Evolutionary conservation across 2,113 vertebrate genomes (phyloP).

Genomic region (Pelobates fuscus): DNA sequence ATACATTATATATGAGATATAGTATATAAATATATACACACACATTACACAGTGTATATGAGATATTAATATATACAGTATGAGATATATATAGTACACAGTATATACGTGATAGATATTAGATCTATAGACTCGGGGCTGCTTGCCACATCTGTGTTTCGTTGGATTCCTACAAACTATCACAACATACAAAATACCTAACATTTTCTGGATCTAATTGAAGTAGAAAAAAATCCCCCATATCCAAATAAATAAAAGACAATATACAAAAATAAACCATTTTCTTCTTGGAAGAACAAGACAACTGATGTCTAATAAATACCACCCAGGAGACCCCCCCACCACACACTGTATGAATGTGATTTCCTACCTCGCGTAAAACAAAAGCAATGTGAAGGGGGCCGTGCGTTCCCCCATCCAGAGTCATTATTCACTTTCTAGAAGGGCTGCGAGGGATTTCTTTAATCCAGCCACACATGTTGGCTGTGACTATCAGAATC

Average conservation of each 20-base stretch:
- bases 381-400: not conserved
- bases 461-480: not conserved
- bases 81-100: too few relatives aligned
- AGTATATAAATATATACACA: too few relatives aligned
- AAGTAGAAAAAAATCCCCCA: not conserved
- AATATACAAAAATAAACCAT: not conserved
- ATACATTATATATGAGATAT: too few relatives aligned
- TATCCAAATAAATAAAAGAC: not conserved
- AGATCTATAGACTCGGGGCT: too few relatives aligned
- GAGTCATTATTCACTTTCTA: constrained; percentile 12
- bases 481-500: not conserved
- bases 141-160: not conserved
- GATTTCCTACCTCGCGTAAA: not conserved
- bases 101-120: too few relatives aligned
- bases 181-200: not conserved
- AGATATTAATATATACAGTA: too few relatives aligned
- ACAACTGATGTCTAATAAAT: not conserved
- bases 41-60: too few relatives aligned
- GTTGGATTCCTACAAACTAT: not conserved
- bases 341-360: not conserved
- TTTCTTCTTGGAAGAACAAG: not conserved
- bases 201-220: not conserved
- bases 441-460: not conserved
- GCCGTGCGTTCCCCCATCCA: not conserved
- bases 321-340: not conserved